These are phyloP conservation scores for Ammodytes dubius DNA, from an alignment of 2,113 vertebrate genomes.

Conservation along the genomic window DNA sequence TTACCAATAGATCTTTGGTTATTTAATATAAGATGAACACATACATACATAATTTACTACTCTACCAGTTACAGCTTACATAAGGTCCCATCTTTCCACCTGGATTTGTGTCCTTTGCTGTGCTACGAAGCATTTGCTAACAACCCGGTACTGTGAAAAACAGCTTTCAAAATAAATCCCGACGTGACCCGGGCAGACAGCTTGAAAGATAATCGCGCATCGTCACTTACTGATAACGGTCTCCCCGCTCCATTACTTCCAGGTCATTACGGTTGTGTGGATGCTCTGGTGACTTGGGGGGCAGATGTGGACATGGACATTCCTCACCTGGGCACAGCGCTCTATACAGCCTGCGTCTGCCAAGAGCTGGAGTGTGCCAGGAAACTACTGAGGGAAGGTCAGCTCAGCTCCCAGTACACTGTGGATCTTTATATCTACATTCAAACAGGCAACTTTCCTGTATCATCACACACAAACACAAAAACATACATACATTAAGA, in stretches of 20 bases:
- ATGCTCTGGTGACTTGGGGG: slow-evolving; percentile 92
- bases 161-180: slow-evolving; percentile 49
- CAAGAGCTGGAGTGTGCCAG: slow-evolving; percentile 91
- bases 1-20: neutral
- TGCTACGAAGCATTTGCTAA: slow-evolving; percentile 3
- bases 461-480: slow-evolving; percentile 7
- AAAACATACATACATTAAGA: neutral
- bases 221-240: slow-evolving; percentile 63
- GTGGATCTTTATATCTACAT: slow-evolving; percentile 42
- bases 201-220: slow-evolving; percentile 59
- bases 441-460: slow-evolving; percentile 4
- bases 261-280: slow-evolving; percentile 94
- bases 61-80: neutral
- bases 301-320: slow-evolving; percentile 94
- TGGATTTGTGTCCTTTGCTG: slow-evolving; percentile 45
- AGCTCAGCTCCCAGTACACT: slow-evolving; percentile 66
- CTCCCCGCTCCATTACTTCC: slow-evolving; percentile 67
- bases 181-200: slow-evolving; percentile 44
- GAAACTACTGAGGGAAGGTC: slow-evolving; percentile 94
- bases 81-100: neutral
- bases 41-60: neutral
- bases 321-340: slow-evolving; percentile 93
- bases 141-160: slow-evolving; percentile 28
- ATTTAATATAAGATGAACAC: neutral
- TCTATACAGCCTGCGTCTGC: slow-evolving; percentile 92